Conservation (phyloP, 1,140 invertebrate species). For the Lysiphlebus fabarum region DNA sequence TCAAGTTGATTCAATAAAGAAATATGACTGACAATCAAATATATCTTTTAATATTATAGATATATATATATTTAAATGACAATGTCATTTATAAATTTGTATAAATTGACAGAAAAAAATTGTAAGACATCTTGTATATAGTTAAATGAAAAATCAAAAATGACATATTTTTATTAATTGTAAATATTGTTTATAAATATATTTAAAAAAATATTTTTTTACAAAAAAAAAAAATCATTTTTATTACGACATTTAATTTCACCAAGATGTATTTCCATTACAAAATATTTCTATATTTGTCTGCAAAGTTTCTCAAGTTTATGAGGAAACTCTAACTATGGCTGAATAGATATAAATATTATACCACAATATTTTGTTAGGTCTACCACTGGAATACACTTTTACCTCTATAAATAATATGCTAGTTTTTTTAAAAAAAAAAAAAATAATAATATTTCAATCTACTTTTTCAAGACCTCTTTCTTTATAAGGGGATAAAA, state of each 20-base stretch:
- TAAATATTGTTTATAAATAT: no score
- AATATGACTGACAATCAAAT: slow-evolving; percentile 6
- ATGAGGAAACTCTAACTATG: slow-evolving; percentile 39
- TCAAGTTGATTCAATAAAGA: slow-evolving; percentile 8
- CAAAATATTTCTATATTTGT: slow-evolving; percentile 51
- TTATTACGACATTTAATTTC: slow-evolving; percentile 46
- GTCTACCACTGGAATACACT: slow-evolving; percentile 16
- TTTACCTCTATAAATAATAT: no score
- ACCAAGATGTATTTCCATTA: slow-evolving; percentile 44
- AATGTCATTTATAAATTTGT: neutral
- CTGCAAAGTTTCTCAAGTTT: slow-evolving; percentile 47
- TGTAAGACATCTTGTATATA: no score
- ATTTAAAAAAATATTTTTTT: no score
- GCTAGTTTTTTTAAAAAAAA: no score
- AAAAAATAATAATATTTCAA: no score
- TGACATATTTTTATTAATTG: no score
- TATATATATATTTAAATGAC: slow-evolving; percentile 3
- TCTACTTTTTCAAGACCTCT: no score
- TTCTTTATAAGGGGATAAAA: no score
- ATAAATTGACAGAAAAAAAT: no score
- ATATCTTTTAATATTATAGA: slow-evolving; percentile 2
- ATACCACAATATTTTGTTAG: slow-evolving; percentile 13
- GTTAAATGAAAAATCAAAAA: no score
- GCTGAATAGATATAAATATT: slow-evolving; percentile 23
- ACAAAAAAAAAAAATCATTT: no score